Evolutionary conservation across 2,113 vertebrate genomes (phyloP), one percentile per base, ranked within the genome.

Genomic region (Zosterops lateralis): DNA sequence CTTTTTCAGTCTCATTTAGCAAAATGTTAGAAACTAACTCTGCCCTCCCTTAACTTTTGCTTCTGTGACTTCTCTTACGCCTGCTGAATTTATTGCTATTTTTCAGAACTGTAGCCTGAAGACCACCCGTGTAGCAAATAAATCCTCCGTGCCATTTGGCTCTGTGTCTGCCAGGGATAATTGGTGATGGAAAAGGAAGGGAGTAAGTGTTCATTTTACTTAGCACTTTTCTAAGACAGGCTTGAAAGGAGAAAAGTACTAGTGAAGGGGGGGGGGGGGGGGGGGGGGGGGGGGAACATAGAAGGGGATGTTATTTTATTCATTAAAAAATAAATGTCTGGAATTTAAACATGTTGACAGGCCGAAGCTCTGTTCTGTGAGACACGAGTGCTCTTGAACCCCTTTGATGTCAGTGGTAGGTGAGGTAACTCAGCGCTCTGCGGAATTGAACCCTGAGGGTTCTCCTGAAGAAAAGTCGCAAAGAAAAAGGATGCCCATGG

Each of bases 291-390:
- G 36, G 36, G 9, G 36, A 36, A 36, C 66, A 70, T 42, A 56
- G 72, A 80, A 92, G 21, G 45, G 65, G 95, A 82, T 90, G 62
- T 44, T 93, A 90, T 93, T 95, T 96, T 89, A 89, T 83, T 96
- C 53, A 95, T 95, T 93, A 92, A 80, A 96, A 96, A 96, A 76
- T 80, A 80, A 92, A 48, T 79, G 22, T 80, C 86, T 92, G 90
- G 48, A 65, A 34, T 84, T 96, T 95, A 93, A 94, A 77, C 40
- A 48, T 53, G 64, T 70, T 0, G 1, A 87, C 57, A 68, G 22
- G 28, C 28, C 88, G 74, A 60, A 79, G 34, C 38, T 94, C 65
- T 92, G 26, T 47, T 90, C 61, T 50, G 13, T 36, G 54, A 73
- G 38, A 61, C 13, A 12, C 5, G 7, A 89, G 45, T 56, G n/a